Evolutionary conservation across 2,888 invertebrate species (phyloP), one percentile per base, ranked within the genome.

Genomic region (Leistus spinibarbis): DNA sequence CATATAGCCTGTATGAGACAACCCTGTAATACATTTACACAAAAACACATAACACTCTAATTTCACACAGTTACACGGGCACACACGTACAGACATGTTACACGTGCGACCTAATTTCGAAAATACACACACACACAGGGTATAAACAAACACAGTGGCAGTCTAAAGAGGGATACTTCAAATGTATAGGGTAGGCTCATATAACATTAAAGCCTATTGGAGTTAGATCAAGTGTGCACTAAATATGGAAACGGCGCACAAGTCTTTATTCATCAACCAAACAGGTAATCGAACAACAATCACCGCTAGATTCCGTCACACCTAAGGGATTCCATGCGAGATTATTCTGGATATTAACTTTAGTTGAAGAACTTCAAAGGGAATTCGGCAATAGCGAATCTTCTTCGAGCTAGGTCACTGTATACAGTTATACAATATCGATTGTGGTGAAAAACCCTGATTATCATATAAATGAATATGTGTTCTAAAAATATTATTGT

Each of bases 321-420:
- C 56, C 10, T 57, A 57, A 57, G 57, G 17, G 62, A 62, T 24
- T 60, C 54, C 20, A 7, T 16, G 24, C 9, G 16, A 63, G 70
- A 70, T 70, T 70, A 70, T 70, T 70, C 70, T 63, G 70, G 70
- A 70, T 70, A 70, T 70, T 70, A 70, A 63, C 70, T 70, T 70
- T 63, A 70, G 63, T 70, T 54, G 62, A n/a, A n/a, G 63, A 57
- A 70, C 70, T 70, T 70, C 70, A 53, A 40, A 70, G 63, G 63
- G 70, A 57, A 70, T 16, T 70, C 62, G 70, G 63, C 63, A 62
- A 70, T 63, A 62, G 70, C 53, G 63, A 70, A 70, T 54, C 54
- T 63, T 70, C 70, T 70, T 69, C n/a, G 16, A 69, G 57, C n/a
- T n/a, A n/a, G n/a, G n/a, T n/a, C n/a, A n/a, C n/a, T n/a, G n/a